Evolutionary conservation across 2,113 vertebrate species (phyloP).

Genomic region (Rhea pennata): DNA sequence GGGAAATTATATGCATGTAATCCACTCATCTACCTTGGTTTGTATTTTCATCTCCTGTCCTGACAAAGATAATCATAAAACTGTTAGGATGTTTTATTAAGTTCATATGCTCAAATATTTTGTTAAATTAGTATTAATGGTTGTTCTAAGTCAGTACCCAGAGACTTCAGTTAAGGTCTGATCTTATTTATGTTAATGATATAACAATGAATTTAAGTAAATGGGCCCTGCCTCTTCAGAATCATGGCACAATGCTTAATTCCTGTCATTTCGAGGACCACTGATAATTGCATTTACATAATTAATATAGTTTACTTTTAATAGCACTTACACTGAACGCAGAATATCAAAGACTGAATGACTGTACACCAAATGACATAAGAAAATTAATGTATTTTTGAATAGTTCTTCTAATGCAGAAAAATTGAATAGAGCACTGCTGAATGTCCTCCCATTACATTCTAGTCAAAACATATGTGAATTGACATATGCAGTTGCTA

Average conservation of each 20-base stretch:
- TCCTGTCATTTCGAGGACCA: not conserved
- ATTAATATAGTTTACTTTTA: constrained; percentile 23
- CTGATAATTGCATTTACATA: constrained; percentile 21
- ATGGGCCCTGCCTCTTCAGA: not conserved
- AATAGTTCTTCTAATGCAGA: not conserved
- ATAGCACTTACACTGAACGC: not conserved
- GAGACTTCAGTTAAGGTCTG: not conserved
- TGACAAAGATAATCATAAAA: not conserved
- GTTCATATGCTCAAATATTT: not conserved
- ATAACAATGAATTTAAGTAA: not conserved
- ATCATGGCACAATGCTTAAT: not conserved
- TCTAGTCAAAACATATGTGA: constrained; percentile 21
- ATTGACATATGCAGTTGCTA: constrained; percentile 4
- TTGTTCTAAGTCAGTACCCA: not conserved
- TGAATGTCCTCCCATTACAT: not conserved
- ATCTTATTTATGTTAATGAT: not conserved
- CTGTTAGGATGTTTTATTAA: not conserved
- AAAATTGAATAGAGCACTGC: not conserved
- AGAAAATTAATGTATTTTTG: constrained; percentile 3
- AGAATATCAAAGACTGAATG: not conserved
- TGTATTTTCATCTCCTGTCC: not conserved
- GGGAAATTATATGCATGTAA: not conserved
- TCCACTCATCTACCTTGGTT: not conserved
- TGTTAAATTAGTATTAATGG: not conserved
- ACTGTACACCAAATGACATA: not conserved